Conservation (phyloP, 2,888 invertebrate species). For the Sesia bembeciformis region DNA sequence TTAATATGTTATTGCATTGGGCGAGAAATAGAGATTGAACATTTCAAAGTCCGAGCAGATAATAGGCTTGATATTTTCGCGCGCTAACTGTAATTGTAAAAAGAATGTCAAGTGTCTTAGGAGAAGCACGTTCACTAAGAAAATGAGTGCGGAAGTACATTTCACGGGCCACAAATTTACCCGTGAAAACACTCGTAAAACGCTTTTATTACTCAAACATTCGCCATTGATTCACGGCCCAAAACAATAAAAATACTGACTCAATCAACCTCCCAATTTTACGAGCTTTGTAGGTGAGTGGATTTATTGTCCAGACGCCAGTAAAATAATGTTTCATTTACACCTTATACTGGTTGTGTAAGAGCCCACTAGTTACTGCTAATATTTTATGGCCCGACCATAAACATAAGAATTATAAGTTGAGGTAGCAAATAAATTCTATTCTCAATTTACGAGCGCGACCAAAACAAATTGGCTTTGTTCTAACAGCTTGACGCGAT, state of each 20-base stretch:
- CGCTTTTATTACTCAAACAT: constrained; percentile 69
- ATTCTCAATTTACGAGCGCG: background rate
- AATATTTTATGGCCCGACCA: constrained; percentile 19
- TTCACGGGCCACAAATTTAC: constrained; percentile 69
- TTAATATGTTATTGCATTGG: too few species aligned
- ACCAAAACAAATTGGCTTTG: too few species aligned
- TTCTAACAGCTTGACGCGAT: background rate
- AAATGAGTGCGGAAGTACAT: constrained; percentile 49
- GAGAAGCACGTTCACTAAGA: background rate
- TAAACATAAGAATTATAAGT: background rate
- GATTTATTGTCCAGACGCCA: constrained; percentile 55
- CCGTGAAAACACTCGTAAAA: constrained; percentile 73
- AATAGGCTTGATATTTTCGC: too few species aligned
- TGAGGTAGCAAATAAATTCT: background rate
- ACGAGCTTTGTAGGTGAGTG: constrained; percentile 61
- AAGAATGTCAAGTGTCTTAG: background rate
- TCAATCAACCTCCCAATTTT: constrained; percentile 70
- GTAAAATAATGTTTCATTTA: constrained; percentile 63
- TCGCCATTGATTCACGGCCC: constrained; percentile 70
- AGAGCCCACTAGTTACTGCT: constrained; percentile 25
- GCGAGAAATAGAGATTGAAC: too few species aligned
- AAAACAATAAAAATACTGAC: constrained; percentile 73
- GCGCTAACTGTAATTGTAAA: background rate
- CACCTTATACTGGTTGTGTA: constrained; percentile 29
- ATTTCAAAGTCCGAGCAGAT: too few species aligned